These are phyloP conservation scores for Epinephelus malabaricus DNA, from an alignment of 2,797 vertebrate genomes.

Conservation along the genomic window DNA sequence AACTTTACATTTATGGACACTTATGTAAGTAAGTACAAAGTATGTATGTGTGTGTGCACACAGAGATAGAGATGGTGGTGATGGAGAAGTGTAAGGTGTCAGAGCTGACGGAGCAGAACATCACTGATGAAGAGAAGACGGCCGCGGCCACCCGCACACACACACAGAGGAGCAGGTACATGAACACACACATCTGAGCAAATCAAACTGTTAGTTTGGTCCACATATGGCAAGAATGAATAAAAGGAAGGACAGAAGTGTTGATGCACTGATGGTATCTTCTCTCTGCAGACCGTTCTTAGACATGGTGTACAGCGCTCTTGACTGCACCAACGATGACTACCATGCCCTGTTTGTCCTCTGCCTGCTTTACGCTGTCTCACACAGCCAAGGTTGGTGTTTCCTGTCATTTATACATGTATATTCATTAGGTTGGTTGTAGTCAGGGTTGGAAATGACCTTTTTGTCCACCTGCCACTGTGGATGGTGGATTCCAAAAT, in stretches of 20 bases:
- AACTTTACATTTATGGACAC: background rate
- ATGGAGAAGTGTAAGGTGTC: constrained; percentile 95
- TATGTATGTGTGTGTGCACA: constrained; percentile 23
- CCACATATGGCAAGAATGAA: background rate
- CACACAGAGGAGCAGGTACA: constrained; percentile 77
- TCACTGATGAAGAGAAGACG: constrained; percentile 97
- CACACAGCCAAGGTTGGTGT: constrained; percentile 93
- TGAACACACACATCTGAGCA: background rate
- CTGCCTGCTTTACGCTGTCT: constrained; percentile 96
- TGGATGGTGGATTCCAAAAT: no score
- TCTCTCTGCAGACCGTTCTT: constrained; percentile 90
- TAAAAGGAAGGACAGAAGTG: background rate
- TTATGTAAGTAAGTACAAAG: constrained; percentile 4
- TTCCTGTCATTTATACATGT: background rate
- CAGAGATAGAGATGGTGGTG: constrained; percentile 99
- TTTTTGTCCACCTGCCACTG: no score
- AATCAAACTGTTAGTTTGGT: background rate
- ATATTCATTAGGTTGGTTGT: background rate
- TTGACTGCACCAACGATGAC: constrained; percentile 92
- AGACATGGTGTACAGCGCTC: constrained; percentile 96
- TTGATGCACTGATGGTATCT: background rate
- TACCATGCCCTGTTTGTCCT: constrained; percentile 98
- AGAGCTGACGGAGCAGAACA: constrained; percentile 94
- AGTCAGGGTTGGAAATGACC: no score
- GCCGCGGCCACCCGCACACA: constrained; percentile 88